Evolutionary conservation across 1,140 invertebrate genomes (phyloP).

Genomic region (Zelostemma sp.): DNA sequence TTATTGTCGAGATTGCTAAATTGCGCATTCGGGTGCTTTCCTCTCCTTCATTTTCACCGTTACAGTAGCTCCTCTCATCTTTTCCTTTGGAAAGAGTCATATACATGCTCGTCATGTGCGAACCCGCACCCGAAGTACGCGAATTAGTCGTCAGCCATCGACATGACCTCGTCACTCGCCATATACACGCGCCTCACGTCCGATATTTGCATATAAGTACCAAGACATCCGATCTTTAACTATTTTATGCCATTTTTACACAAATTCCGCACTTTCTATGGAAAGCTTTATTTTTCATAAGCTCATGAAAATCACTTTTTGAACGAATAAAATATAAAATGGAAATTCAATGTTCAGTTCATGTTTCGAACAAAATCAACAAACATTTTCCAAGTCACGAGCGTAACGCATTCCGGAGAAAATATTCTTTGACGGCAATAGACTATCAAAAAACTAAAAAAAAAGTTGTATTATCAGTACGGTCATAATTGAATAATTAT

Average conservation of each 20-base stretch:
- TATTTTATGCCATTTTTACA: conserved; percentile 17
- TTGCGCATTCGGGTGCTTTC: conserved; percentile 6
- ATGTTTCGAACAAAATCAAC: too few relatives aligned
- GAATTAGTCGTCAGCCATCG: conserved; percentile 37
- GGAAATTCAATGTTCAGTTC: too few relatives aligned
- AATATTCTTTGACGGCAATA: too few relatives aligned
- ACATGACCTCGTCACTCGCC: conserved; percentile 33
- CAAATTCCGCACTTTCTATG: neutral
- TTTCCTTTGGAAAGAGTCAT: conserved; percentile 1
- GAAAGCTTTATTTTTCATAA: neutral
- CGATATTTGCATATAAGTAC: conserved; percentile 33
- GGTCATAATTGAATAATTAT: too few relatives aligned
- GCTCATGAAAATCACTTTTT: neutral
- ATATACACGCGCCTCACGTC: conserved; percentile 36
- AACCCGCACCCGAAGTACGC: conserved; percentile 41
- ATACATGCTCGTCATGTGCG: conserved; percentile 32
- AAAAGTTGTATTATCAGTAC: too few relatives aligned
- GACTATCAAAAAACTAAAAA: too few relatives aligned
- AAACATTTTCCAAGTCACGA: too few relatives aligned
- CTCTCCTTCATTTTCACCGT: conserved; percentile 35
- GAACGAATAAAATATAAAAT: too few relatives aligned
- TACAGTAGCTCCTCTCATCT: conserved; percentile 16
- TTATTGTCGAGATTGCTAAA: conserved; percentile 2
- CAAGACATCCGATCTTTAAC: conserved; percentile 20
- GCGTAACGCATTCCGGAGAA: too few relatives aligned